These are phyloP conservation scores for Thamnophis sirtalis DNA, from an alignment of 2,113 vertebrate genomes.

Conservation along the genomic window DNA sequence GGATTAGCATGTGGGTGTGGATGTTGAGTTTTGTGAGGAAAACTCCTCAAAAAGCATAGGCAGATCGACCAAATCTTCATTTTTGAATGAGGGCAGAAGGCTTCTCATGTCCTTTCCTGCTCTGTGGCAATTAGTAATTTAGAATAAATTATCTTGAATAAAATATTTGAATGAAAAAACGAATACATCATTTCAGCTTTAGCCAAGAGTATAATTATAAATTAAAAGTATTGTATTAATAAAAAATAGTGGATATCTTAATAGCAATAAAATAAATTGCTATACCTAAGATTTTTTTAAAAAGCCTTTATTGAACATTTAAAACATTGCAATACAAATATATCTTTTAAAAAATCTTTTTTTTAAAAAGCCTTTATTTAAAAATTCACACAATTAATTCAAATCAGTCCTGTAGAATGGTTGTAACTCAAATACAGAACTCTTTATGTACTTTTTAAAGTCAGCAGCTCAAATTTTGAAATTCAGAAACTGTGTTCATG, in stretches of 20 bases:
- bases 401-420: not conserved
- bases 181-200: not conserved
- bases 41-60: not conserved
- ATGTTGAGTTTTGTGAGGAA: not conserved
- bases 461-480: not conserved
- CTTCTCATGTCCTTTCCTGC: not conserved
- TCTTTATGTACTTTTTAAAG: not conserved
- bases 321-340: too few species aligned
- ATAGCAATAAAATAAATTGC: not conserved
- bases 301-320: too few species aligned
- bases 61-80: not conserved
- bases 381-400: not conserved
- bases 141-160: not conserved
- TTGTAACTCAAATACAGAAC: not conserved
- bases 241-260: not conserved
- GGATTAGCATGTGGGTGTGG: not conserved
- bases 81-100: not conserved
- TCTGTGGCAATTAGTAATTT: not conserved
- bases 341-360: too few species aligned
- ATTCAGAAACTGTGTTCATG: not conserved
- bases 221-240: not conserved
- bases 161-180: not conserved
- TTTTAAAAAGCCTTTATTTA: not conserved
- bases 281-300: too few species aligned
- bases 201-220: not conserved